phyloP scores from a whole-genome alignment of 2,113 vertebrate species.

The human (Homo sapiens) region GRCh38 chr9:14044501-14045000 shows the following conservation, averaged over 20 bases:
- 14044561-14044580: neutral
- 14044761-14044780: neutral
- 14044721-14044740: neutral
- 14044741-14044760: neutral
- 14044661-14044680: neutral
- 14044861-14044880: neutral
- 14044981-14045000: neutral
- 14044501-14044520: neutral
- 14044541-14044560: neutral
- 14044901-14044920: conserved; percentile 8
- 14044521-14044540: neutral
- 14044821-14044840: neutral
- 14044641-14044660: neutral
- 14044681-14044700: neutral
- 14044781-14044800: neutral
- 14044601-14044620: neutral
- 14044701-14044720: neutral
- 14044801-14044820: neutral
- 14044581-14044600: neutral
- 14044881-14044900: neutral
- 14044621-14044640: neutral
- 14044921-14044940: neutral
- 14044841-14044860: neutral
- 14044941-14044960: neutral
- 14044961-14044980: neutral